Evolutionary conservation across 2,888 invertebrate genomes (phyloP).

Genomic region (Pseudoips prasinana): DNA sequence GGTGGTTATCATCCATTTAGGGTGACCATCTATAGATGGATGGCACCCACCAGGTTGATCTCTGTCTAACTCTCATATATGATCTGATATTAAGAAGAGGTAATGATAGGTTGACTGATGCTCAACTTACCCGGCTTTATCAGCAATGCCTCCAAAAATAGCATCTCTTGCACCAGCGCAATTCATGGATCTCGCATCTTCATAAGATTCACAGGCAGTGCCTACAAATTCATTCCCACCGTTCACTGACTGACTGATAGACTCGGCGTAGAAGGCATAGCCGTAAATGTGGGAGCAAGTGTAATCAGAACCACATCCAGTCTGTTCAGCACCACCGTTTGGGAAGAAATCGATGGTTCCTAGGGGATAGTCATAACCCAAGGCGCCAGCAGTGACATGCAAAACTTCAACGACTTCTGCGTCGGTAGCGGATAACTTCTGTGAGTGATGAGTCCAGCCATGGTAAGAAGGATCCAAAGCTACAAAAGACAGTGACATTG

Average conservation of each 20-base stretch:
- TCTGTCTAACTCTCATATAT: too few relatives aligned
- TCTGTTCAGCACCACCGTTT: slow-evolving; percentile 62
- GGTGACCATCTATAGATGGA: too few relatives aligned
- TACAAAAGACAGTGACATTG: slow-evolving; percentile 31
- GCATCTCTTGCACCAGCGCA: slow-evolving; percentile 51
- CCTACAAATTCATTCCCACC: slow-evolving; percentile 53
- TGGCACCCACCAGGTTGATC: too few relatives aligned
- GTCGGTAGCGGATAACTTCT: slow-evolving; percentile 47
- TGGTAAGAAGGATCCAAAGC: slow-evolving; percentile 67
- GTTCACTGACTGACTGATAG: slow-evolving; percentile 38
- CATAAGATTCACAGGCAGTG: slow-evolving; percentile 52
- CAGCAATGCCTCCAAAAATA: slow-evolving; percentile 53
- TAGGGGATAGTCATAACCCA: slow-evolving; percentile 63
- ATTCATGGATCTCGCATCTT: slow-evolving; percentile 39
- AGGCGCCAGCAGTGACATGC: slow-evolving; percentile 55
- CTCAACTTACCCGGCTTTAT: slow-evolving; percentile 48
- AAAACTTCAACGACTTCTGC: slow-evolving; percentile 67
- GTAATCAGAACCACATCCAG: slow-evolving; percentile 47
- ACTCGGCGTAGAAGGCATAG: slow-evolving; percentile 64
- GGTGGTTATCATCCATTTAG: too few relatives aligned
- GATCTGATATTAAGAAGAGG: too few relatives aligned
- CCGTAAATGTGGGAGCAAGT: slow-evolving; percentile 54
- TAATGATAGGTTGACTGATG: too few relatives aligned
- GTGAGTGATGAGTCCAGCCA: slow-evolving; percentile 68
- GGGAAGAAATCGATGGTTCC: slow-evolving; percentile 70